A percentile compares a stretch with the other conserved stretches of the same genome.
These are phyloP conservation scores for Phymorhynchus buccinoides DNA, from an alignment of 1,140 invertebrate genomes.

Conservation along the genomic window DNA sequence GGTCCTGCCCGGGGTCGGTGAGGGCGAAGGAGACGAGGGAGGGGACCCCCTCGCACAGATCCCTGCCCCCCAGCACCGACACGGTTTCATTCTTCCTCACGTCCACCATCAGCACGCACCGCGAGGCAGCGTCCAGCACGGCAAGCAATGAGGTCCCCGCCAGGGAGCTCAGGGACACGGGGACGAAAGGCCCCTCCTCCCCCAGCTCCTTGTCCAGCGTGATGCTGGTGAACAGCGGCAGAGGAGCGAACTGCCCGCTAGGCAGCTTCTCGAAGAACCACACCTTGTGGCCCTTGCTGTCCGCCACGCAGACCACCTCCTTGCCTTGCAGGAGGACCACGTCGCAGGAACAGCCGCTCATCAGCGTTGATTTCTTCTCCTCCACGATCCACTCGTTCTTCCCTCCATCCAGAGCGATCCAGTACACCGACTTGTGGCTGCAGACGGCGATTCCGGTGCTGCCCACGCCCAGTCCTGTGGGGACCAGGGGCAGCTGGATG, in stretches of 20 bases:
- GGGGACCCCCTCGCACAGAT: background rate
- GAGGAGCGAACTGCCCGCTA: constrained; percentile 41
- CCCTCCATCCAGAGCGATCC: constrained; percentile 26
- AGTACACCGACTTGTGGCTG: constrained; percentile 10
- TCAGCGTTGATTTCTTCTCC: constrained; percentile 19
- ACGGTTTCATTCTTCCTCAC: background rate
- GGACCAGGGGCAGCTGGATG: background rate
- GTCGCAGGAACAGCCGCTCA: constrained; percentile 11
- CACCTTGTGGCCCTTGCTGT: constrained; percentile 54
- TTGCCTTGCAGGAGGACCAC: constrained; percentile 15
- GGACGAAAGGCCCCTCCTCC: background rate
- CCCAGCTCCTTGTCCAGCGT: background rate
- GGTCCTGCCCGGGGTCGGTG: background rate
- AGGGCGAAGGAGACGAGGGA: background rate
- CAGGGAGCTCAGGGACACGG: background rate
- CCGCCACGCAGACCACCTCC: constrained; percentile 42
- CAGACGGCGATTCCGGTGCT: constrained; percentile 23
- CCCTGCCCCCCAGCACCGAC: background rate
- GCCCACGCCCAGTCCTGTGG: constrained; percentile 1
- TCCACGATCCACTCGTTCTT: constrained; percentile 18
- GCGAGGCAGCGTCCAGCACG: background rate
- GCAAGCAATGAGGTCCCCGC: background rate
- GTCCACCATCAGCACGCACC: constrained; percentile 2
- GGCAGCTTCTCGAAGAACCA: constrained; percentile 52
- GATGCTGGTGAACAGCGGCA: constrained; percentile 25